Evolutionary conservation across 2,113 vertebrate species (phyloP).

Genomic region (Scomber japonicus): DNA sequence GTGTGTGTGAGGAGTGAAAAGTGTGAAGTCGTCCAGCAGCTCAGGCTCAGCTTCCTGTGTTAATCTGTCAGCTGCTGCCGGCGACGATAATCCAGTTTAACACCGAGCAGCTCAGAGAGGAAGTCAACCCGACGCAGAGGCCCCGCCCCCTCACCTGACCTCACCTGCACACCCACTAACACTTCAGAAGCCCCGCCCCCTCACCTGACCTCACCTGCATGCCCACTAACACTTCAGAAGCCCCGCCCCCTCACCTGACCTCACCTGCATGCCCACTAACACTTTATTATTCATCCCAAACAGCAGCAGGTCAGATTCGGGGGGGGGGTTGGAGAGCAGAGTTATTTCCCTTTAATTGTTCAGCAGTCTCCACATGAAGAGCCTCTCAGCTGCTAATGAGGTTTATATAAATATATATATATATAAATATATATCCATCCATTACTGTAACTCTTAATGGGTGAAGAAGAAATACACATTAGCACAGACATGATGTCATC

Average conservation of each 20-base stretch:
- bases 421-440: too few species aligned
- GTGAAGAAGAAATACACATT: too few species aligned
- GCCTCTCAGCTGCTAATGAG: too few species aligned
- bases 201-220: conserved; percentile 11
- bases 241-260: conserved; percentile 28
- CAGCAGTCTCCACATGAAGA: too few species aligned
- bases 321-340: too few species aligned
- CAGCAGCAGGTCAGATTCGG: too few species aligned
- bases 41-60: neutral
- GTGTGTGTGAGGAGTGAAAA: too few species aligned
- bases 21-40: neutral
- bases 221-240: neutral
- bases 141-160: conserved; percentile 28
- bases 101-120: neutral
- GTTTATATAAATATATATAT: too few species aligned
- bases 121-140: neutral
- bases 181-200: conserved; percentile 10
- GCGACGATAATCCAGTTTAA: conserved; percentile 19
- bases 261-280: neutral
- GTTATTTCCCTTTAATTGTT: too few species aligned
- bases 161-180: neutral
- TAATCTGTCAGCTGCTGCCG: conserved; percentile 5
- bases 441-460: too few species aligned
- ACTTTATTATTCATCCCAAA: neutral
- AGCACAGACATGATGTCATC: too few species aligned